These are phyloP conservation scores for Sphyrna mokarran DNA, from an alignment of 2,113 vertebrate species.

Conservation along the genomic window DNA sequence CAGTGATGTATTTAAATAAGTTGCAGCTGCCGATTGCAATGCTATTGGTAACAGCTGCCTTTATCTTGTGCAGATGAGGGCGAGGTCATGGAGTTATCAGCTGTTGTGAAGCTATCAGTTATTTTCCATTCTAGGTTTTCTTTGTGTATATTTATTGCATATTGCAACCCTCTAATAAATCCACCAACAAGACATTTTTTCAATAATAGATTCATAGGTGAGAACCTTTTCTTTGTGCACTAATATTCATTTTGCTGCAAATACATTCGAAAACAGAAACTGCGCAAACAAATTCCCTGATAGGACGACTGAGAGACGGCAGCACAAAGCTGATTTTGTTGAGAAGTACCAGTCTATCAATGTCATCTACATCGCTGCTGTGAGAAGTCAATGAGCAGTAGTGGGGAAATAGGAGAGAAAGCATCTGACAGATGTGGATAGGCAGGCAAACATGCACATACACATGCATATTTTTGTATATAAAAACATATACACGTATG, in stretches of 20 bases:
- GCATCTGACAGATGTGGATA: not conserved
- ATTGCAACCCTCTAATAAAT: not conserved
- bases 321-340: not conserved
- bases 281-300: not conserved
- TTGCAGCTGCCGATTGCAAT: slow-evolving; percentile 5
- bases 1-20: not conserved
- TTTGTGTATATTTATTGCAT: slow-evolving; percentile 10
- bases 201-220: not conserved
- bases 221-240: not conserved
- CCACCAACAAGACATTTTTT: not conserved
- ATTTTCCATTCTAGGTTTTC: not conserved
- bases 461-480: not conserved
- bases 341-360: not conserved
- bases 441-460: not conserved
- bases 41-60: not conserved
- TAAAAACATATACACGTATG: not conserved
- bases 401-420: not conserved
- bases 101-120: not conserved
- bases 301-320: not conserved
- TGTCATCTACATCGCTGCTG: not conserved
- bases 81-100: slow-evolving; percentile 4
- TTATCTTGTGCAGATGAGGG: not conserved
- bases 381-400: not conserved
- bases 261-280: not conserved
- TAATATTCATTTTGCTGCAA: not conserved